phyloP scores from a whole-genome alignment of 2,888 invertebrate genomes.

The Harmothoe impar region DNA sequence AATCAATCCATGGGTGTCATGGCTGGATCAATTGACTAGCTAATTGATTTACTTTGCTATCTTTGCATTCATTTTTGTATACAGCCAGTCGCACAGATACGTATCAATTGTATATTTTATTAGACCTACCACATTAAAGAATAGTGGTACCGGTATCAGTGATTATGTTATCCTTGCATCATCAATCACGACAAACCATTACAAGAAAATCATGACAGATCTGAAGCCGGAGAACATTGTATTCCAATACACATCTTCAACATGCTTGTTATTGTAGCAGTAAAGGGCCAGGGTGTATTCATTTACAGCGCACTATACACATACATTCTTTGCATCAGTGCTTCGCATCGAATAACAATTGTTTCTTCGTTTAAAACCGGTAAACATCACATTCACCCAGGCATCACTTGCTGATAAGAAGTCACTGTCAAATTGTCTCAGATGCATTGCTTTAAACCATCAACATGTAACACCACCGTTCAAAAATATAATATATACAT shows the following conservation, averaged over 20 bases:
- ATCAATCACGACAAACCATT: slow-evolving; percentile 44
- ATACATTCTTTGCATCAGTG: neutral
- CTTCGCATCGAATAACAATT: neutral
- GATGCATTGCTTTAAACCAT: neutral
- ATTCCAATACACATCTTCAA: no score
- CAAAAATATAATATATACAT: neutral
- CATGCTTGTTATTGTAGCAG: no score
- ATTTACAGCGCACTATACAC: neutral
- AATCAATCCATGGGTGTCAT: no score
- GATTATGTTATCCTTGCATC: neutral
- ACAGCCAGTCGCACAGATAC: no score
- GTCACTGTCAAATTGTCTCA: neutral
- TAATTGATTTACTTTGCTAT: no score
- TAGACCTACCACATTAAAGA: no score
- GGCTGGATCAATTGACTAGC: no score
- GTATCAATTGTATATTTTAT: no score
- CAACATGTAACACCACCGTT: neutral
- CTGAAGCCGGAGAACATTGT: neutral
- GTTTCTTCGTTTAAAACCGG: neutral
- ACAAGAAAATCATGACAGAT: neutral
- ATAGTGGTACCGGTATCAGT: neutral
- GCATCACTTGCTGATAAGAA: neutral
- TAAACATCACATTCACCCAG: neutral
- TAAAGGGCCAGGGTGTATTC: no score
- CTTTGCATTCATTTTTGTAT: no score